A percentile compares a stretch with the other conserved stretches of the same genome.
These are phyloP conservation scores for Labeo catla DNA, from an alignment of 2,113 vertebrate genomes.

Conservation along the genomic window DNA sequence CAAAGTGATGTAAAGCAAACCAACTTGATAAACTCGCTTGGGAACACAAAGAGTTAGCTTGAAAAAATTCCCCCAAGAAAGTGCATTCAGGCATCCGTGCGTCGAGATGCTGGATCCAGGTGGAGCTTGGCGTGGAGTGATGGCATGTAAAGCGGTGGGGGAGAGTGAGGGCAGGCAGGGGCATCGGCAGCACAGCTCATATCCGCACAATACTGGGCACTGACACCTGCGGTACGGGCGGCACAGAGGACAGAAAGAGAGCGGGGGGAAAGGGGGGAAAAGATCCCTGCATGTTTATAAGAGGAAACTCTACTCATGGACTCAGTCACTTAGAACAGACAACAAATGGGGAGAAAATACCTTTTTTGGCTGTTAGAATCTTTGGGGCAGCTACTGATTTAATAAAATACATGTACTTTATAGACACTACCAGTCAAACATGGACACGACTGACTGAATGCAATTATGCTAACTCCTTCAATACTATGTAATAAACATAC, in stretches of 20 bases:
- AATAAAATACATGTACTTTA: background rate
- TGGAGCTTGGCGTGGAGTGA: conserved; percentile 22
- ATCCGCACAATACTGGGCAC: conserved; percentile 47
- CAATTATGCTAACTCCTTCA: background rate
- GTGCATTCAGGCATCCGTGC: conserved; percentile 47
- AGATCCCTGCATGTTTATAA: conserved; percentile 6
- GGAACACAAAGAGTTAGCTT: conserved; percentile 1
- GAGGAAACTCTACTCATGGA: conserved; percentile 19
- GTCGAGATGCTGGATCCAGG: conserved; percentile 36
- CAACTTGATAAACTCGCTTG: conserved; percentile 29
- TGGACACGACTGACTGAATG: background rate
- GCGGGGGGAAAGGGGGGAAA: background rate
- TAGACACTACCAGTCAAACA: background rate
- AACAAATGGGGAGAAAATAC: background rate
- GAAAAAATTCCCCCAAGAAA: conserved; percentile 28
- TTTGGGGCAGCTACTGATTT: conserved; percentile 28
- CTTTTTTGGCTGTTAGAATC: conserved; percentile 18
- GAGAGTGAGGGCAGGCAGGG: conserved; percentile 30
- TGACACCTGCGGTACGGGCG: conserved; percentile 37
- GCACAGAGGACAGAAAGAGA: conserved; percentile 46
- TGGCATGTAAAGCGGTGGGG: conserved; percentile 18
- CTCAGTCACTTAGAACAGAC: background rate
- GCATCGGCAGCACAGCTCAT: conserved; percentile 54
- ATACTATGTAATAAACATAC: background rate
- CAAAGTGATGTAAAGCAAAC: conserved; percentile 41